Evolutionary conservation across 2,888 invertebrate genomes (phyloP), one percentile per base, ranked within the genome.

Genomic region (Eubasilissa splendida): DNA sequence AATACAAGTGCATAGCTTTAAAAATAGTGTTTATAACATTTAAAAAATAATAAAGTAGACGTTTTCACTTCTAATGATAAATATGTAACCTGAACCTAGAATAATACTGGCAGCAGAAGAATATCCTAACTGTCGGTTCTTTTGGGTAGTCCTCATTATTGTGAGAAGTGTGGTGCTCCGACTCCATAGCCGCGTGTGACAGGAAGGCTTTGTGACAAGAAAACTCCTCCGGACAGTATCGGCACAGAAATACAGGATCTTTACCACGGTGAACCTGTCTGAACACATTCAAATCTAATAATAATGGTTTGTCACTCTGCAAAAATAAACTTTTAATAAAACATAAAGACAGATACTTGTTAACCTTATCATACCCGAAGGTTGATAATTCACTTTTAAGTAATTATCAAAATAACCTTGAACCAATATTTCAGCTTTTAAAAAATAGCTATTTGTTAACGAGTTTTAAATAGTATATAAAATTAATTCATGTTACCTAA

Each of bases 81-180:
- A 7, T 12, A 58, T 63, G 5, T n/a, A 60, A 80, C 80, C 75
- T 70, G 76, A n/a, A n/a, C n/a, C n/a, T n/a, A n/a, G 70, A 70
- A 71, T 76, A 80, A 68, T 76, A 76, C 31, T 70, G 70, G 59
- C 80, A 80, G 22, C 52, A 70, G 42, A 80, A 80, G 12, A 66
- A 59, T 71, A 71, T 80, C 71, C 76, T 80, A 10, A 70, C 76
- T 31, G 63, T 60, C 0, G 80, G 80, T 22, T 71, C 52, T 31
- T 56, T 52, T 1, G 79, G 75, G 53, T 76, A 60, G 14, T 80
- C 80, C 14, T 80, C 58, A 42, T 71, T 68, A 22, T 50, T 58
- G n/a, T 71, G 70, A 52, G 76, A 73, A 12, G 63, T 42, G 10
- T 42, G 52, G 9, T 75, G 59, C n/a, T 60, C 33, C 9, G 60